phyloP scores from a whole-genome alignment of 2,113 vertebrate species.

The Mungos mungo region DNA sequence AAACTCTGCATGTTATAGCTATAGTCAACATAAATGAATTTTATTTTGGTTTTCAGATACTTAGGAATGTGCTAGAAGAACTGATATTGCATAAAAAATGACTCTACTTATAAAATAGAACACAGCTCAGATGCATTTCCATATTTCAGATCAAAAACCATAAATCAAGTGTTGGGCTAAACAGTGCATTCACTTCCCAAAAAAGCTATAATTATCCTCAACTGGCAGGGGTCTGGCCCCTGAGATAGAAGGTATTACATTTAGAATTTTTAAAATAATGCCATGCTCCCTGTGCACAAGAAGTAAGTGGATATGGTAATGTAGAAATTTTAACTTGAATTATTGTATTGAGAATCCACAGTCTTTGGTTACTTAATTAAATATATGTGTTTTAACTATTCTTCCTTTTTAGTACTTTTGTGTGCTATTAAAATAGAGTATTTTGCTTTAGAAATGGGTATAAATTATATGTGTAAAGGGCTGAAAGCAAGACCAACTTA shows the following conservation, averaged over 20 bases:
- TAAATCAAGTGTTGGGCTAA: neutral
- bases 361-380: neutral
- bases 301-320: neutral
- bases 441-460: neutral
- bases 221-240: neutral
- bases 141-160: neutral
- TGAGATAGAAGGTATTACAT: neutral
- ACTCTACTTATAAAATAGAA: neutral
- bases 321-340: neutral
- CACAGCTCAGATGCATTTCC: neutral
- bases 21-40: neutral
- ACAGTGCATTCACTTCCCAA: neutral
- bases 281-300: neutral
- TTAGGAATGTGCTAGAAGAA: neutral
- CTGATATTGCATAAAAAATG: neutral
- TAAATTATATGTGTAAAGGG: neutral
- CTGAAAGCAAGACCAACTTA: neutral
- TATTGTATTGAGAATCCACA: neutral
- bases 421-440: neutral
- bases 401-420: neutral
- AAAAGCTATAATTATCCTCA: neutral
- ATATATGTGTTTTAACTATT: neutral
- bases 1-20: neutral
- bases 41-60: neutral
- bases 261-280: neutral